Evolutionary conservation across 2,797 vertebrate species (phyloP), one percentile per base, ranked within the genome.

Genomic region (Saxicola maurus): DNA sequence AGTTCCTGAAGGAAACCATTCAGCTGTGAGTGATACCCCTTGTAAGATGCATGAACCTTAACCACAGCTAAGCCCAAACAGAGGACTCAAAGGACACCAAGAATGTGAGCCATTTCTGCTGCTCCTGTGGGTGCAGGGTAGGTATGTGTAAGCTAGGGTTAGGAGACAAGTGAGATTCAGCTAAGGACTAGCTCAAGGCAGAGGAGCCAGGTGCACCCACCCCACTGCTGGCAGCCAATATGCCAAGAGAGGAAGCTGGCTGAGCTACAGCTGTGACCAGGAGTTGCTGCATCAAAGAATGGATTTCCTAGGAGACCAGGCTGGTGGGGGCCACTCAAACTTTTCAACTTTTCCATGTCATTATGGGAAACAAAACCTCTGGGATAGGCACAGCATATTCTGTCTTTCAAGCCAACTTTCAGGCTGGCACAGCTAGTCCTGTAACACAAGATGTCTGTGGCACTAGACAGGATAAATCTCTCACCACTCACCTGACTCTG

Each of bases 401-500:
- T 38, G 35, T 25, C 49, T 49, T 35, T 45, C 49, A 82, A 62
- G 45, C 13, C 33, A 57, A 19, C 25, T 24, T 64, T 45, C 1
- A 6, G 37, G 35, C 30, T 71, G 73, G 40, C 7, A 2, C 1
- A 4, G 30, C 11, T 10, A 45, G 31, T 46, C 37, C 17, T 19
- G 30, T 19, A 83, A 71, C 2, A 21, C 8, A 21, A 28, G 60
- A 38, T 0, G 0, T 31, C n/a, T 14, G 1, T 13, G 4, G 0
- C 25, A 66, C 1, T 1, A 3, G 42, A 23, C 16, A 40, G 28
- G 56, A 13, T 17, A 6, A 40, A 21, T 8, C 10, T 56, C 46
- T 59, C 9, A 3, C 14, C 6, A 3, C 30, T 42, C 8, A 4
- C 10, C 24, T 0, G 0, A 2, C 10, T 17, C 5, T 31, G 15